Conservation (phyloP, 37 sponge, comb jelly and placozoan genomes). For the Lycopodina hypogea region DNA sequence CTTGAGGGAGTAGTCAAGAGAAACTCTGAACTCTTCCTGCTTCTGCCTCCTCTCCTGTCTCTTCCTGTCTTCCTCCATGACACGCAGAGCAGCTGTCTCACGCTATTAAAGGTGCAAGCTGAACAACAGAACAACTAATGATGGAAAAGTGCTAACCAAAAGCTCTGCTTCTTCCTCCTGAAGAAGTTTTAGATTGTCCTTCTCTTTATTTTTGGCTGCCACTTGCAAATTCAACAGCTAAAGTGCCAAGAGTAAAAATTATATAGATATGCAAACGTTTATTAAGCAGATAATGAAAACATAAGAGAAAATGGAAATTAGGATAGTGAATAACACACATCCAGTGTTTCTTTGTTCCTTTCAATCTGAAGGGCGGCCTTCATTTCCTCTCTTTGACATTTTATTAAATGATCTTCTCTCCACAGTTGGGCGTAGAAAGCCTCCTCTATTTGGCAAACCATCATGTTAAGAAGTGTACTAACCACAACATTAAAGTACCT, state of each 20-base stretch:
- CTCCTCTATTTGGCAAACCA: constrained; percentile 63
- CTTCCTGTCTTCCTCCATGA: constrained; percentile 64
- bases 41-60: constrained; percentile 76
- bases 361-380: constrained; percentile 84
- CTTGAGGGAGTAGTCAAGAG: constrained; percentile 81
- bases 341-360: constrained; percentile 80
- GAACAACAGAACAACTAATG: not conserved
- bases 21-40: constrained; percentile 75
- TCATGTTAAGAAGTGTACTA: not conserved
- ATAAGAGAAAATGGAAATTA: constrained; percentile 1
- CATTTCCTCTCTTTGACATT: constrained; percentile 91
- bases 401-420: constrained; percentile 83
- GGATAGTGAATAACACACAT: constrained; percentile 32
- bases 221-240: constrained; percentile 77
- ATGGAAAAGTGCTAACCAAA: constrained; percentile 52
- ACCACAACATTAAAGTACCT: constrained; percentile 59
- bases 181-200: constrained; percentile 63
- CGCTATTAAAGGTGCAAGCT: constrained; percentile 14
- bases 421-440: constrained; percentile 89
- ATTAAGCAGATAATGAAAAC: too few relatives aligned
- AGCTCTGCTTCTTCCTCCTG: constrained; percentile 87
- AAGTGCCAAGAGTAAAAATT: too few relatives aligned
- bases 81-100: constrained; percentile 76
- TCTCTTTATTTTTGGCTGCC: constrained; percentile 77
- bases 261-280: too few relatives aligned